Base-by-base conservation (phyloP, 2,888 invertebrate species). In the Acrobasis repandana region DNA sequence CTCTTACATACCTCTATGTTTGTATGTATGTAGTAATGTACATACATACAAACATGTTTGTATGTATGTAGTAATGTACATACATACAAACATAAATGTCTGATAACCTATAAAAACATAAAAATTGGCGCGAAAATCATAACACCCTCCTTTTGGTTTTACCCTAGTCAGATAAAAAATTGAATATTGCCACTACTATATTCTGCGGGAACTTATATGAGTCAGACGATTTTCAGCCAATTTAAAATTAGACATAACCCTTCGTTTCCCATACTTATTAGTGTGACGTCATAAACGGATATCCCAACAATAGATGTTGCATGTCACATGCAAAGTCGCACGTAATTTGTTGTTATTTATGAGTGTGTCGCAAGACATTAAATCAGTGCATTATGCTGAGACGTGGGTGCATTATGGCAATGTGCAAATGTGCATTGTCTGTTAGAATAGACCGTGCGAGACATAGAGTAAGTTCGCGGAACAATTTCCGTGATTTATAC, bases 281-380 rank as follows among this genome's bases (percentile, higher is more conserved):
- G 34, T 52, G 36, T 52, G 52, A 52, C 52, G 52, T 38, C 36
- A 54, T 14, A 10, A 16, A 54, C 38, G 38, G 54, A 20, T 54
- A 38, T 38, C 54, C 54, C 14, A 38, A 38, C 54, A 11, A 54
- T 28, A 28, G 28, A 28, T 38, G 38, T 36, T 38, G 54, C 54
- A 38, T 54, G 54, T 54, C 38, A 18, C 83, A 86, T 86, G 87
- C 87, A 88, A 90, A 89, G 88, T 83, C 86, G 84, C 82, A 79
- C 81, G 81, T 90, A 90, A 91, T 91, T 90, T 87, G 88, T 87
- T 75, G 83, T 88, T 87, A 88, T 89, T 91, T 91, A 90, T 69
- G 78, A 74, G 75, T 74, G 83, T 89, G 86, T 86, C 83, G 86
- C 79, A 86, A 85, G 85, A 79, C 81, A 81, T 82, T 84, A 85